Evolutionary conservation across 2,113 vertebrate species (phyloP).

Genomic region (Oreochromis aureus): DNA sequence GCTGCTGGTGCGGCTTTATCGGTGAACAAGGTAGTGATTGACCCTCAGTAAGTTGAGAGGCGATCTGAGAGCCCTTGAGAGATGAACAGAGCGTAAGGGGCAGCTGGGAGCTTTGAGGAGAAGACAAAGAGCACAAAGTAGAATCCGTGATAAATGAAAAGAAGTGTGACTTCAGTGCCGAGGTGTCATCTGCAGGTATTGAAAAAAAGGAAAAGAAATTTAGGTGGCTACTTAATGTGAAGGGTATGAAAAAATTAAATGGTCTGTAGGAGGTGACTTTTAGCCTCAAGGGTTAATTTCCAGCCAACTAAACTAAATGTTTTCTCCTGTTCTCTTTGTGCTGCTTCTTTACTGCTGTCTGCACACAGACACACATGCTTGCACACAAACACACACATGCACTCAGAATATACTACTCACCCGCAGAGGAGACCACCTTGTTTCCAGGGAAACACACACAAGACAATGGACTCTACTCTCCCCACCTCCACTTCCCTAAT

Average conservation of each 20-base stretch:
- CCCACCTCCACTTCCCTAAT: neutral
- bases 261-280: neutral
- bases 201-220: constrained; percentile 12
- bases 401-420: constrained; percentile 50
- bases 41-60: neutral
- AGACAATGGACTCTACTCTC: constrained; percentile 50
- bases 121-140: constrained; percentile 34
- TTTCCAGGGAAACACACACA: constrained; percentile 65
- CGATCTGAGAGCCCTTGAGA: constrained; percentile 18
- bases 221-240: neutral
- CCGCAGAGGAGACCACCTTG: constrained; percentile 43
- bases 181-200: constrained; percentile 50
- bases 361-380: constrained; percentile 3
- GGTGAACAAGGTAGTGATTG: neutral
- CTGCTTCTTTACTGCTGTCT: neutral
- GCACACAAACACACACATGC: neutral
- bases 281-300: neutral
- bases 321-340: neutral
- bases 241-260: neutral
- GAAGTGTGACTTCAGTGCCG: constrained; percentile 51
- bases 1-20: neutral
- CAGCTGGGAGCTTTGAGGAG: constrained; percentile 31
- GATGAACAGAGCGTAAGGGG: neutral
- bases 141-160: constrained; percentile 38
- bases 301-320: neutral